Conservation (phyloP, 2,113 vertebrate species). For the Nycticryphes semicollaris region DNA sequence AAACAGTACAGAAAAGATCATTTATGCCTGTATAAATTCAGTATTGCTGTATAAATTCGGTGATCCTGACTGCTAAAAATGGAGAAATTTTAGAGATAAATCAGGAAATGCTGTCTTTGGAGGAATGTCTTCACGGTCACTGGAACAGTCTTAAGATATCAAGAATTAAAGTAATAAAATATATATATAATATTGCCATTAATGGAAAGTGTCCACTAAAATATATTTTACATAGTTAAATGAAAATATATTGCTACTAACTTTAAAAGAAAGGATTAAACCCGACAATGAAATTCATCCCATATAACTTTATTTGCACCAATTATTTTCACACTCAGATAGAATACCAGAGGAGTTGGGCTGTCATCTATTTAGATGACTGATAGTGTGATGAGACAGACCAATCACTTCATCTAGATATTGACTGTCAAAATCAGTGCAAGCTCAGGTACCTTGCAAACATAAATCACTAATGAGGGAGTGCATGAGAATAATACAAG, state of each 20-base stretch:
- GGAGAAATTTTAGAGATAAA: not conserved
- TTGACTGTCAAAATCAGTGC: not conserved
- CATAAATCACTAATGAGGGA: not conserved
- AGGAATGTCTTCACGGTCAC: not conserved
- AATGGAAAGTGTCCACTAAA: not conserved
- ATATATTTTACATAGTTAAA: not conserved
- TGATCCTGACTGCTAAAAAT: not conserved
- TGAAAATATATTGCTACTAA: not conserved
- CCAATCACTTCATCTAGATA: not conserved
- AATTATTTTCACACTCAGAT: conserved; percentile 1
- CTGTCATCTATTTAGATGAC: not conserved
- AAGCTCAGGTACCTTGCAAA: not conserved
- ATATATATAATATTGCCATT: not conserved
- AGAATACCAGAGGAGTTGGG: not conserved
- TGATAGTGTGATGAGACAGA: not conserved
- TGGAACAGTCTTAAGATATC: not conserved
- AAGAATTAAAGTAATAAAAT: not conserved
- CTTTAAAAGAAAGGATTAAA: not conserved
- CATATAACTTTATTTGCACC: conserved; percentile 24
- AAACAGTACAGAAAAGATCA: not conserved
- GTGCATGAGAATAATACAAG: not conserved
- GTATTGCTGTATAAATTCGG: not conserved
- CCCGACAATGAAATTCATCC: not conserved
- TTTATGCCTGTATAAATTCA: not conserved
- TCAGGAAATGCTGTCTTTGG: not conserved